Evolutionary conservation across 2,888 invertebrate genomes (phyloP), one percentile per base, ranked within the genome.

Genomic region (Mesorhabditis spiculigera): DNA sequence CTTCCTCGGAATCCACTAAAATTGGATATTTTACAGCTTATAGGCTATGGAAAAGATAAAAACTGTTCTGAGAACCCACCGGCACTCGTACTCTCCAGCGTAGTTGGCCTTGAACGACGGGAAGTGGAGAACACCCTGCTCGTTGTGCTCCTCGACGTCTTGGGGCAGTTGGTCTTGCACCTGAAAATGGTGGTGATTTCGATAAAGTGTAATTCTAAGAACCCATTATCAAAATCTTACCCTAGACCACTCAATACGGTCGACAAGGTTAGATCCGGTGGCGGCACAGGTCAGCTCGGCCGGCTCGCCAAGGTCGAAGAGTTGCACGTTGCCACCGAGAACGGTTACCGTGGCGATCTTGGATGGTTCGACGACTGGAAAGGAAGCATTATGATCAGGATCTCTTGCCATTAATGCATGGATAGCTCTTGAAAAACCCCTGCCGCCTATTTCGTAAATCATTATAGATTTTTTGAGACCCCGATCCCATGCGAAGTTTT

Each of bases 11-110:
- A 82, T 3, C 82, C 84, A 41, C 58, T 50, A n/a, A n/a, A 50
- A 50, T 13, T 50, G 58, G n/a, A 50, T 13, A 50, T 50, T 50
- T 10, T 50, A 13, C 28, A 28, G 28, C 28, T 28, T 28, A 28
- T 28, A 28, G 28, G 28, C 28, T 28, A 28, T 28, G 28, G 28
- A 28, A 28, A 28, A 28, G 28, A 28, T 28, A 28, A 28, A 28
- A 28, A 10, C 58, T 50, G 8, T 50, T 50, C n/a, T 13, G 10
- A 50, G n/a, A 50, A 50, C 58, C 58, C 8, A 50, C 58, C 81
- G 78, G 75, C 85, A 85, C 67, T 81, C 80, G 73, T 85, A 85
- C 43, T 84, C 83, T 5, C 85, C 85, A 28, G 82, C 81, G 68
- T 85, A 79, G 5, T 75, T 70, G 43, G 77, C 81, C 75, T 82